Base-by-base conservation (phyloP, 2,797 vertebrate genomes). In the Halcyon leucocephala region DNA sequence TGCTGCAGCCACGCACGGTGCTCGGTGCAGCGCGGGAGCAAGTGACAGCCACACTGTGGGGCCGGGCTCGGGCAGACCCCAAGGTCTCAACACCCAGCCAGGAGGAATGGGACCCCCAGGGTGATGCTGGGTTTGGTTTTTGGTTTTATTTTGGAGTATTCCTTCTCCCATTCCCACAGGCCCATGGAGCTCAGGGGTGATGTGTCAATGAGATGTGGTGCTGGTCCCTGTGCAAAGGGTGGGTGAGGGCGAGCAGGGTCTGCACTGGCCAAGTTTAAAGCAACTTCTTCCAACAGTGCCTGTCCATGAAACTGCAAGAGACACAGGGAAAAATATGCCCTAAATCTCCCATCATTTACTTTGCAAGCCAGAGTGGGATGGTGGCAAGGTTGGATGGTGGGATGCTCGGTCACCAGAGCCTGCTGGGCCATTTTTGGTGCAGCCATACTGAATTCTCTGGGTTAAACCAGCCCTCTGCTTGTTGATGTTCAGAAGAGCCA, bases 1-100 rank as follows among this genome's bases (percentile, higher is more conserved):
- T 91, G 88, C 10, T 0, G 95, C 74, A 28, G 64, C 44, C 0
- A 1, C 0, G 21, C 69, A 58, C 39, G 0, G 1, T 0, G 18
- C 71, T 62, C 1, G 10, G 57, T 2, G 1, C 44, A 2, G 82
- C 2, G 3, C 5, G 10, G 66, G n/a, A 51, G 55, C 46, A 2
- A 62, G 46, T 2, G 3, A 26, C 2, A 6, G 28, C 46, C 44
- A 0, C 1, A 31, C 51, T 8, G 29, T 0, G 44, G 28, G 76
- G 46, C 31, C 0, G 2, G 65, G 65, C 57, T 29, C 8, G 14
- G n/a, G 61, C 61, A 31, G 35, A 57, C 49, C 28, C 51, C 2
- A 12, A 41, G 67, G 41, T 72, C 25, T 74, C 91, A 90, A 42
- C 64, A 41, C 54, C 83, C 44, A 0, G 44, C 61, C 7, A 6